Percentiles rank a stretch among this genome's conserved stretches.
Evolutionary conservation across 2,113 vertebrate genomes (phyloP).

Genomic region (Toxotes jaculatrix): DNA sequence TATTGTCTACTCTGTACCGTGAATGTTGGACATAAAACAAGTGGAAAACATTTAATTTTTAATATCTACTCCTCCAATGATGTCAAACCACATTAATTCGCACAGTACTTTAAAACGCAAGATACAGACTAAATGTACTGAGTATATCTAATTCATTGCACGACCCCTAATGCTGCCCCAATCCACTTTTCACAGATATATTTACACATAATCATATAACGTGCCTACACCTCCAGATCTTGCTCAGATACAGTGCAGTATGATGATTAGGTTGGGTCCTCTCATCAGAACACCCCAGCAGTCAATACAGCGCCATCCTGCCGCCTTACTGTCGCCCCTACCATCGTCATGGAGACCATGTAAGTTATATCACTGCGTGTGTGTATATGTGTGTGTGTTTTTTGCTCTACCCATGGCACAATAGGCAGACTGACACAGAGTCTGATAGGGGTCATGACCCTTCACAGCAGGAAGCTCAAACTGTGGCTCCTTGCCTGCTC

Average conservation of each 20-base stretch:
- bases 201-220: not conserved
- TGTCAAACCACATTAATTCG: not conserved
- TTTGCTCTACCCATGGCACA: conserved; percentile 84
- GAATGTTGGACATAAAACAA: not conserved
- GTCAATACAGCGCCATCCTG: conserved; percentile 89
- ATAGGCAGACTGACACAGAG: conserved; percentile 98
- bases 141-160: not conserved
- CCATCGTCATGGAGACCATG: conserved; percentile 96
- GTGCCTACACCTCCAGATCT: conserved; percentile 16
- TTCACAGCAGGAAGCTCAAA: conserved; percentile 81
- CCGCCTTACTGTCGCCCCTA: conserved; percentile 95
- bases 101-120: not conserved
- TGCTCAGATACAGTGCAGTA: conserved; percentile 46
- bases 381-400: conserved; percentile 52
- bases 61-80: not conserved
- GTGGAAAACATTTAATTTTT: not conserved
- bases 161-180: not conserved
- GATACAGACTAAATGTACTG: not conserved
- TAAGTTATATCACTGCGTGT: conserved; percentile 90
- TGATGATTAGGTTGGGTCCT: conserved; percentile 39
- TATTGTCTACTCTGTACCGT: not conserved
- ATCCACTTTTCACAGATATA: not conserved
- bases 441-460: conserved; percentile 98
- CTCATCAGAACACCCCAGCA: conserved; percentile 76
- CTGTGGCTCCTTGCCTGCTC: conserved; percentile 85